Evolutionary conservation across 1,140 invertebrate species (phyloP).

Genomic region (Aphis craccivora): DNA sequence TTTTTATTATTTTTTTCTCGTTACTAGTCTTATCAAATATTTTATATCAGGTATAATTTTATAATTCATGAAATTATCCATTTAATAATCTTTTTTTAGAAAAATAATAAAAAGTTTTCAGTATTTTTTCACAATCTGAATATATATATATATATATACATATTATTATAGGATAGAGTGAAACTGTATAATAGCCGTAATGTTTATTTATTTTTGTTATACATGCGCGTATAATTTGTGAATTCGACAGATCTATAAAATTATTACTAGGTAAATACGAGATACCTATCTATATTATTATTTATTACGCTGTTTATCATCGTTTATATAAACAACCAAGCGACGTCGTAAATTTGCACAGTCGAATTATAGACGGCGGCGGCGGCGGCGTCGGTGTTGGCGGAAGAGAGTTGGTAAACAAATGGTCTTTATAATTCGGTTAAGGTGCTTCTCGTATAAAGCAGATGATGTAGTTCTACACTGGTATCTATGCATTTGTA

Average conservation of each 20-base stretch:
- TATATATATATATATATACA: background rate
- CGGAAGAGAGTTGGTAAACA: background rate
- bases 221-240: background rate
- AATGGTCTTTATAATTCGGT: slow-evolving; percentile 39
- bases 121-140: background rate
- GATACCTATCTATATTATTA: background rate
- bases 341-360: background rate
- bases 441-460: slow-evolving; percentile 2
- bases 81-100: too few relatives aligned
- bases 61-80: background rate
- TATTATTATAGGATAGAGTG: background rate
- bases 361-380: background rate
- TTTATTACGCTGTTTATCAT: background rate
- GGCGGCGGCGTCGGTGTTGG: background rate
- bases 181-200: background rate
- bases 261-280: background rate
- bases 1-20: background rate
- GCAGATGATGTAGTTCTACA: background rate
- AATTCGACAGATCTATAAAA: background rate
- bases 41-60: background rate
- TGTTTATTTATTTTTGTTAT: background rate
- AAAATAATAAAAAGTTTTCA: too few relatives aligned
- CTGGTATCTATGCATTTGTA: background rate
- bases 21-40: background rate
- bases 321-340: background rate